Percentiles rank a stretch among this genome's conserved stretches.
Evolutionary conservation across 1,140 invertebrate genomes (phyloP).

Genomic region (Calephelis virginiensis): DNA sequence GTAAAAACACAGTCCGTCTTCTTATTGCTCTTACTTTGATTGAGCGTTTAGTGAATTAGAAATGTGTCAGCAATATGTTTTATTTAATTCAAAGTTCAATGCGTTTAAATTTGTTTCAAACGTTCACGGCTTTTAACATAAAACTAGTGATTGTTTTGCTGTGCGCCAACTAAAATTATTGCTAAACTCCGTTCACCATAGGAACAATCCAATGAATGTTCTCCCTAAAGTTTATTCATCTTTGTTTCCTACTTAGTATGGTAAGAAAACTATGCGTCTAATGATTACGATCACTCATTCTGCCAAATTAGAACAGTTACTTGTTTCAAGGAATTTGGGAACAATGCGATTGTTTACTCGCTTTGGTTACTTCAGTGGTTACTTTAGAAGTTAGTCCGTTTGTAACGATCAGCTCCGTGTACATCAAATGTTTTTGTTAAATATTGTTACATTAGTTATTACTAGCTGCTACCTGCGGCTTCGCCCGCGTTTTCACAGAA

Average conservation of each 20-base stretch:
- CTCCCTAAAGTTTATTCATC: slow-evolving; percentile 18
- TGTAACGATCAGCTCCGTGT: slow-evolving; percentile 62
- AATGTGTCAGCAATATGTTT: too few relatives aligned
- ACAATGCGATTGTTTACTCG: slow-evolving; percentile 68
- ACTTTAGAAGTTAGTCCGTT: slow-evolving; percentile 61
- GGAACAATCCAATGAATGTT: slow-evolving; percentile 8
- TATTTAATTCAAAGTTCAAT: too few relatives aligned
- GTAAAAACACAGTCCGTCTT: too few relatives aligned
- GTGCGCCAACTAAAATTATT: slow-evolving; percentile 11
- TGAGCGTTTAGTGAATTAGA: too few relatives aligned
- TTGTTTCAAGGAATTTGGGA: slow-evolving; percentile 52
- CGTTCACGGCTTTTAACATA: slow-evolving; percentile 3
- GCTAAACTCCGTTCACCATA: slow-evolving; percentile 21
- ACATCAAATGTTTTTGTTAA: slow-evolving; percentile 54
- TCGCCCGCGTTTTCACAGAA: too few relatives aligned
- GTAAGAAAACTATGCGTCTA: slow-evolving; percentile 34
- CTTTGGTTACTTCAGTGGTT: slow-evolving; percentile 51
- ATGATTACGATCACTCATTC: slow-evolving; percentile 51
- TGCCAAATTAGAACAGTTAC: slow-evolving; percentile 57
- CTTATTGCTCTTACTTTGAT: too few relatives aligned
- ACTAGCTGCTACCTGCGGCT: too few relatives aligned
- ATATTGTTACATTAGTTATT: slow-evolving; percentile 22
- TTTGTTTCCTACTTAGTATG: slow-evolving; percentile 22
- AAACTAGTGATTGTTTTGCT: slow-evolving; percentile 20
- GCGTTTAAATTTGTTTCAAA: neutral